Base-by-base conservation (phyloP, 2,113 vertebrate genomes). In the Casuarius casuarius region DNA sequence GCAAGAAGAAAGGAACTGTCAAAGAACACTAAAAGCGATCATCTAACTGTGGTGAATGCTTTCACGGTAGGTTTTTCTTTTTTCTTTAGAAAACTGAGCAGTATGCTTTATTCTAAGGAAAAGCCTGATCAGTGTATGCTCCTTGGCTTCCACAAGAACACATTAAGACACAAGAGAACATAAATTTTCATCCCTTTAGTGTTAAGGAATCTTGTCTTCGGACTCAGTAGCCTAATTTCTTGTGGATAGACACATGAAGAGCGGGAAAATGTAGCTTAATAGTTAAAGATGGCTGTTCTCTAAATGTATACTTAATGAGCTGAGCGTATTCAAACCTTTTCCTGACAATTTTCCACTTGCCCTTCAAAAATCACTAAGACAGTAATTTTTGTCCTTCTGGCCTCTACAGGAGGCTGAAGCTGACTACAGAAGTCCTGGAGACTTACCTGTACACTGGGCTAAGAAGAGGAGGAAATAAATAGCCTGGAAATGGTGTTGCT, bases 21-120 rank as follows among this genome's bases (percentile, higher is more conserved):
- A 29, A 99, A 97, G 84, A 98, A 99, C 95, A 98, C 98, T 0
- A 99, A 98, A 93, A 99, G 99, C 35, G 99, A 99, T 92, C 99
- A 99, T 93, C 98, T 99, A 40, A 99, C 99, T 26, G 98, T 99
- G 51, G 98, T 99, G 89, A 99, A 99, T 94, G 99, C 99, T 31
- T 99, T 99, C 94, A 97, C 97, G 98, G 99, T 99, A 98, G 76
- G 95, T 20, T 26, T 20, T 11, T 42, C 73, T 59, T 22, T 14
- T 65, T 21, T 16, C 9, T 12, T 59, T 44, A 35, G 52, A 8
- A 9, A 66, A 17, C 44, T 42, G 16, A 35, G 12, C 23, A 26
- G 38, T 59, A 25, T 0, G 17, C 11, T 18, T 83, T 46, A 40
- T 75, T 66, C 18, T 73, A 26, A 68, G n/a, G 31, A 67, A 35